Evolutionary conservation across 2,797 vertebrate species (phyloP).

Genomic region (Scolopax bukidnonensis): DNA sequence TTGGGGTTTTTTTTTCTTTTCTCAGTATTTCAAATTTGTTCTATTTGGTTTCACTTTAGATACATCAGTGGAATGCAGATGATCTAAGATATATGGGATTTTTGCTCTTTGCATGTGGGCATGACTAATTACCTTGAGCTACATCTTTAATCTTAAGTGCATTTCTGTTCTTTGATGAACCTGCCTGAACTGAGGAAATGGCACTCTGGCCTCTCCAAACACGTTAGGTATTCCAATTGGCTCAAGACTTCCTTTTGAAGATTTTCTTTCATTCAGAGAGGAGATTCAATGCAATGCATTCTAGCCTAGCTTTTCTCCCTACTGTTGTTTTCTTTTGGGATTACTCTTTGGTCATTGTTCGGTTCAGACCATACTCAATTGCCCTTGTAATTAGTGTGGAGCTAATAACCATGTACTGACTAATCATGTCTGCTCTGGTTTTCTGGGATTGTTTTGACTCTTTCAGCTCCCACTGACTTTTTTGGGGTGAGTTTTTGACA

Average conservation of each 20-base stretch:
- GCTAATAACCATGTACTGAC: constrained; percentile 19
- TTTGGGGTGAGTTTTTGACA: neutral
- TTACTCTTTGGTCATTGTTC: constrained; percentile 43
- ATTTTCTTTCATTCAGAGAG: constrained; percentile 9
- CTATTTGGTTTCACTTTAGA: neutral
- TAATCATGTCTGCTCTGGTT: constrained; percentile 10
- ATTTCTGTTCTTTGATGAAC: neutral
- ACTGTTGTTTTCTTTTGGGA: constrained; percentile 55
- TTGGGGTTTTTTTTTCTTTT: neutral
- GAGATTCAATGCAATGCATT: constrained; percentile 18
- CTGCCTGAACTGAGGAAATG: neutral
- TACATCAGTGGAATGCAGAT: neutral
- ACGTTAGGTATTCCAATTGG: neutral
- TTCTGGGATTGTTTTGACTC: neutral
- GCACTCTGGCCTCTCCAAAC: neutral
- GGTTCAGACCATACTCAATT: constrained; percentile 17
- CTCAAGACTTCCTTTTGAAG: constrained; percentile 35
- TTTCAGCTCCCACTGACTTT: neutral
- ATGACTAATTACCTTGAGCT: neutral
- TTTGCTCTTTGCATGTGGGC: neutral
- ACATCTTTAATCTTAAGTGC: neutral
- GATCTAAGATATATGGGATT: neutral
- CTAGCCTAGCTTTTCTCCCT: constrained; percentile 44
- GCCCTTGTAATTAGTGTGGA: constrained; percentile 42
- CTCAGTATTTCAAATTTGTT: neutral